phyloP scores from a whole-genome alignment of 2,888 invertebrate genomes.

The Cephus sareptanus region DNA sequence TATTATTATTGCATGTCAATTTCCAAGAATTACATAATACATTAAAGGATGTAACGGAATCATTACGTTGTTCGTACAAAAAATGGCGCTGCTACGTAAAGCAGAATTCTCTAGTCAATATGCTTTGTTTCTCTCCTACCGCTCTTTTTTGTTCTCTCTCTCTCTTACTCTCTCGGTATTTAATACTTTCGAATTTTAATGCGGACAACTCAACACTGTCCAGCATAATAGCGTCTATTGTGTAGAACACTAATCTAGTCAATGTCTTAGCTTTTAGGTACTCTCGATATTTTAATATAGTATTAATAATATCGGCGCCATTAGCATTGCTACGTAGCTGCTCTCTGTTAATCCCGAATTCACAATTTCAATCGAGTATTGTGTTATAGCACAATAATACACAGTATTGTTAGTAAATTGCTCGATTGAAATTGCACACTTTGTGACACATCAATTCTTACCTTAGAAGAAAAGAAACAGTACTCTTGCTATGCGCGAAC shows the following conservation, averaged over 20 bases:
- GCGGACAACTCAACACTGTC: background rate
- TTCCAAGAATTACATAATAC: background rate
- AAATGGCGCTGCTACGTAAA: background rate
- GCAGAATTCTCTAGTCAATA: background rate
- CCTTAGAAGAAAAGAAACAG: background rate
- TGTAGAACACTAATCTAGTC: background rate
- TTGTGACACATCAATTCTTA: no score
- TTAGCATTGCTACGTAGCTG: conserved; percentile 16
- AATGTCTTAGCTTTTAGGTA: background rate
- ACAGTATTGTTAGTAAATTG: background rate
- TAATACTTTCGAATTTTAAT: background rate
- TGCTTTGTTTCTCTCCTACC: background rate
- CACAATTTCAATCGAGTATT: background rate
- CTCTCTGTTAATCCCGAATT: background rate
- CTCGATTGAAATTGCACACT: background rate
- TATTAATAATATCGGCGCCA: conserved; percentile 2
- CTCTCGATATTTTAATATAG: background rate
- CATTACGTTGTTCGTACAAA: background rate
- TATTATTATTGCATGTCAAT: background rate
- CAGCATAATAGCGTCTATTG: background rate
- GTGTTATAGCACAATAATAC: background rate
- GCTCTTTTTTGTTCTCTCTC: background rate
- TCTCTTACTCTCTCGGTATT: background rate
- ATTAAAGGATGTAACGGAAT: background rate
- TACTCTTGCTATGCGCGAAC: background rate